Evolutionary conservation across 2,797 vertebrate genomes (phyloP).

Genomic region (Podarcis siculus): DNA sequence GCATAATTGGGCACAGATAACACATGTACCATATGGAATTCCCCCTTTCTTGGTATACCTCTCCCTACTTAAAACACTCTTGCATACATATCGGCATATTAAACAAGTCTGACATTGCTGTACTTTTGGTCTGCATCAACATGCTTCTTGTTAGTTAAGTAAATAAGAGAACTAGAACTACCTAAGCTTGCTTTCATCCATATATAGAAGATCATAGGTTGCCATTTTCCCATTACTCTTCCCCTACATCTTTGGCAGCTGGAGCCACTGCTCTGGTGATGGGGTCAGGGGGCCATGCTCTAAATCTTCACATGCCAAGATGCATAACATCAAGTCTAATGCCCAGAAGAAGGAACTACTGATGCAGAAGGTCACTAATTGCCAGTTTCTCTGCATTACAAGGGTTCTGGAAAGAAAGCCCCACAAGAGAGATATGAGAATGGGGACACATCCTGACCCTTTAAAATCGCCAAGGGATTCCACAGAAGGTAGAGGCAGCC

Average conservation of each 20-base stretch:
- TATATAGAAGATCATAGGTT: not conserved
- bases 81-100: not conserved
- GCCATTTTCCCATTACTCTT: not conserved
- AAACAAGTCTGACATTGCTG: not conserved
- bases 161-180: rapidly evolving
- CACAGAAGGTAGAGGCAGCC: not conserved
- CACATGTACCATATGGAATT: conserved; percentile 1
- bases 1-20: conserved; percentile 28
- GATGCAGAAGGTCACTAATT: conserved; percentile 38
- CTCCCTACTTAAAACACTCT: not conserved
- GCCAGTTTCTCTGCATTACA: conserved; percentile 11
- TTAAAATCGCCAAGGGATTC: conserved; percentile 24
- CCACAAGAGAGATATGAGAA: not conserved
- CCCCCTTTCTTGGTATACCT: conserved; percentile 1
- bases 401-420: conserved; percentile 12
- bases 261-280: not conserved
- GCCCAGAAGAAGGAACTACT: conserved; percentile 24
- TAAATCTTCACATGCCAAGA: not conserved
- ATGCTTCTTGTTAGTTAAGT: not conserved
- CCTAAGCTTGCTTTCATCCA: not conserved
- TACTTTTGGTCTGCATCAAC: not conserved
- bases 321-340: not conserved
- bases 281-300: not conserved
- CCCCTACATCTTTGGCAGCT: not conserved
- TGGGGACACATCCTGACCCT: not conserved